Conservation (phyloP, 2,797 vertebrate genomes). For the Sebastes oblongus region DNA sequence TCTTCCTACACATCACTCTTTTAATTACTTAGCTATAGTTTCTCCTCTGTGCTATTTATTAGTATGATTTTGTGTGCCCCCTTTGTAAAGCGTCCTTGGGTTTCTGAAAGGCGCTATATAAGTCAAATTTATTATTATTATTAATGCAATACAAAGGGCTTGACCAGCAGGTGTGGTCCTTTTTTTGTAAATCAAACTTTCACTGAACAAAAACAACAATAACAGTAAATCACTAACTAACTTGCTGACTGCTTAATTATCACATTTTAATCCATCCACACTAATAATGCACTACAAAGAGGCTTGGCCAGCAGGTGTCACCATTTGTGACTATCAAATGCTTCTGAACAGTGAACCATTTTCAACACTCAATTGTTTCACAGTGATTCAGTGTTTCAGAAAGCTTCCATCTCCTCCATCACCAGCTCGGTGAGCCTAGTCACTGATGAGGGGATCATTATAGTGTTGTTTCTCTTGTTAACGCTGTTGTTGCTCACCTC, state of each 20-base stretch:
- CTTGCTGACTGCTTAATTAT: background rate
- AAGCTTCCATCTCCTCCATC: background rate
- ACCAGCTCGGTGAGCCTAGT: conserved; percentile 53
- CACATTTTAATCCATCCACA: background rate
- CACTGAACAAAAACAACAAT: background rate
- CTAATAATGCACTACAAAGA: background rate
- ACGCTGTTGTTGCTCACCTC: conserved; percentile 58
- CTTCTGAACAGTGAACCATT: conserved; percentile 2
- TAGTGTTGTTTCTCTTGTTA: conserved; percentile 73
- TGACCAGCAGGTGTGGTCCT: too few relatives aligned
- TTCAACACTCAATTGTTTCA: background rate
- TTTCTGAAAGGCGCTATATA: too few relatives aligned
- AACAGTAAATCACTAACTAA: too few relatives aligned
- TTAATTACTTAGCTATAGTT: too few relatives aligned
- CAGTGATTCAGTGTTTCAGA: background rate
- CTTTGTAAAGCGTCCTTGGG: too few relatives aligned
- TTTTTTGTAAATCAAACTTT: too few relatives aligned
- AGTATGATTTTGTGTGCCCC: too few relatives aligned
- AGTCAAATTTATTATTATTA: too few relatives aligned
- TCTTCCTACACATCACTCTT: too few relatives aligned
- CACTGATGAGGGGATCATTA: conserved; percentile 26
- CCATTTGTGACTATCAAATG: background rate
- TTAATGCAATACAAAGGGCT: too few relatives aligned
- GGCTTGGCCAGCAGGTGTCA: conserved; percentile 30
- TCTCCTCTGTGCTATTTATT: too few relatives aligned